phyloP scores from a whole-genome alignment of 2,888 invertebrate species.

The Ceratothoa steindachneri region DNA sequence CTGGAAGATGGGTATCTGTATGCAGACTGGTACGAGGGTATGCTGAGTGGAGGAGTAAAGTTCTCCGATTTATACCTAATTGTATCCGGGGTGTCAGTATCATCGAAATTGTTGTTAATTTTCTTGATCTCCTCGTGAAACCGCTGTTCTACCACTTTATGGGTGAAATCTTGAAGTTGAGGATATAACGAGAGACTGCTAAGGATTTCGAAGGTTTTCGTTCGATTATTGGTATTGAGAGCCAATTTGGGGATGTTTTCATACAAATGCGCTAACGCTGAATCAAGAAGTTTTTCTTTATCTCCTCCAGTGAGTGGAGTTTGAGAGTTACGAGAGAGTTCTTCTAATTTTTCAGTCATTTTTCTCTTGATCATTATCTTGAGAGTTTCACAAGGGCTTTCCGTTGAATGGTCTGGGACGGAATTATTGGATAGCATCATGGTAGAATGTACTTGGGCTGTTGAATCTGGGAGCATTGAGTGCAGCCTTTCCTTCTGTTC shows the following conservation, averaged over 20 bases:
- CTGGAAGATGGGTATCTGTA: background rate
- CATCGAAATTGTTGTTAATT: slow-evolving; percentile 3
- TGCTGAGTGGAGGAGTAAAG: background rate
- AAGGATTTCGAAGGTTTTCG: slow-evolving; percentile 27
- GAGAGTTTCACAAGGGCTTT: slow-evolving; percentile 57
- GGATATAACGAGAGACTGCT: slow-evolving; percentile 40
- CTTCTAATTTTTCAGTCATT: slow-evolving; percentile 51
- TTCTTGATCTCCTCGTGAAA: slow-evolving; percentile 41
- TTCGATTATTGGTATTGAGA: slow-evolving; percentile 34
- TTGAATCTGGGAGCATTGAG: slow-evolving; percentile 12
- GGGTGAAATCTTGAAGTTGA: slow-evolving; percentile 38
- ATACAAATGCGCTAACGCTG: slow-evolving; percentile 36
- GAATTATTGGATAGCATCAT: background rate
- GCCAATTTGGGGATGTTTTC: slow-evolving; percentile 43
- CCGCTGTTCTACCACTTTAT: slow-evolving; percentile 40
- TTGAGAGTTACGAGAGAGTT: slow-evolving; percentile 27
- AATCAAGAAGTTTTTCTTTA: slow-evolving; percentile 26
- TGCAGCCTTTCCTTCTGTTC: slow-evolving; percentile 51
- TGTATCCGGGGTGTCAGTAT: background rate
- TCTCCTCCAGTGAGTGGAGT: slow-evolving; percentile 15
- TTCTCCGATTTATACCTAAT: background rate
- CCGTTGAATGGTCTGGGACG: slow-evolving; percentile 1
- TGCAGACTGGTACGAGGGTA: slow-evolving; percentile 12
- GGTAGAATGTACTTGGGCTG: background rate
- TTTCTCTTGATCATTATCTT: slow-evolving; percentile 62